A percentile compares a stretch with the other conserved stretches of the same genome.
Conservation (phyloP, 2,113 vertebrate genomes). For the Albula glossodonta region DNA sequence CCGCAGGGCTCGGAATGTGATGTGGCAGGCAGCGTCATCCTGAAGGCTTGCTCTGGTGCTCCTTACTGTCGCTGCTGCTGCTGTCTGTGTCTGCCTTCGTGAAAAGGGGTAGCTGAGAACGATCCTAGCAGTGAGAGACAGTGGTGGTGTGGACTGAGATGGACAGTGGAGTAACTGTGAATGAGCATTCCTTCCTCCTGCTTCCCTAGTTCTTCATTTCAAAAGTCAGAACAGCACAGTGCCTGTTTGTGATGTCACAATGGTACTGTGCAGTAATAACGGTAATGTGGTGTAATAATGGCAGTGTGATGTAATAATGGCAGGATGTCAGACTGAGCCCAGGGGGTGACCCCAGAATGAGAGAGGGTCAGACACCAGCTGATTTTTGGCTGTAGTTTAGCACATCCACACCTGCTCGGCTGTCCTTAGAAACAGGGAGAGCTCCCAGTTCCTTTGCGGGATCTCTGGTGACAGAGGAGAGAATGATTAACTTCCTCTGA, state of each 20-base stretch:
- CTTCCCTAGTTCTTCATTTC: background rate
- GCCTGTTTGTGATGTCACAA: no score
- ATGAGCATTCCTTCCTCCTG: background rate
- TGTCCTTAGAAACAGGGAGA: background rate
- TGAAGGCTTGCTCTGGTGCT: background rate
- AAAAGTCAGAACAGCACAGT: background rate
- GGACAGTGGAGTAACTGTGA: background rate
- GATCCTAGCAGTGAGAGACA: background rate
- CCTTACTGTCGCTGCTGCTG: background rate
- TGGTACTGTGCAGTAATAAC: no score
- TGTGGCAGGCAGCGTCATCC: background rate
- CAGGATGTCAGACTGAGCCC: no score
- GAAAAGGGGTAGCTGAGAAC: background rate
- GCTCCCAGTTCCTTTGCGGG: background rate
- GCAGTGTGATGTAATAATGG: no score
- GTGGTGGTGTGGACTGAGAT: background rate
- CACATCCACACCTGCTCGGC: background rate
- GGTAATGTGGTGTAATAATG: no score
- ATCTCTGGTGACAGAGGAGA: background rate
- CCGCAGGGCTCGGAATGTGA: background rate
- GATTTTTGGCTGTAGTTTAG: no score
- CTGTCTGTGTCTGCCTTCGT: background rate
- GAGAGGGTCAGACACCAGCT: background rate
- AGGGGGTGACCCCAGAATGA: background rate
- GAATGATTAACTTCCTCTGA: background rate